phyloP scores from a whole-genome alignment of 2,888 invertebrate genomes.

The Hypselothyrea guttata region DNA sequence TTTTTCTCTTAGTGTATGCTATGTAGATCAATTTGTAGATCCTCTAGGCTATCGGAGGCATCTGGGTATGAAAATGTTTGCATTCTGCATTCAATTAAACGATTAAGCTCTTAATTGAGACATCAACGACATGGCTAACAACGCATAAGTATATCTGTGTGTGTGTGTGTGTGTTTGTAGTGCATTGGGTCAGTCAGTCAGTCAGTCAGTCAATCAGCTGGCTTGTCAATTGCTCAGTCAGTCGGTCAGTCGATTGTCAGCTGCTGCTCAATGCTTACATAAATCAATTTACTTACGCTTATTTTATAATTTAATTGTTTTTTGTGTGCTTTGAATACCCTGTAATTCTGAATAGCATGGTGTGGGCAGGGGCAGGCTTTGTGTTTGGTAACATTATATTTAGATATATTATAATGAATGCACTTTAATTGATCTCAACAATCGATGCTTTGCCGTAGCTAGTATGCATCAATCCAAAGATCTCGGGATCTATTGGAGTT shows the following conservation, averaged over 20 bases:
- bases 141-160: slow-evolving; percentile 12
- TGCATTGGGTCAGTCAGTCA: slow-evolving; percentile 23
- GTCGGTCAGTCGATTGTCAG: slow-evolving; percentile 31
- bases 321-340: slow-evolving; percentile 29
- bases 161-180: slow-evolving; percentile 10
- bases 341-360: not conserved
- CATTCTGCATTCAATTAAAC: slow-evolving; percentile 65
- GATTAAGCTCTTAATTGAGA: slow-evolving; percentile 69
- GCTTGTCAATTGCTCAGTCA: too few relatives aligned
- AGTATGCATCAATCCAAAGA: too few relatives aligned
- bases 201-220: slow-evolving; percentile 26
- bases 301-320: slow-evolving; percentile 72
- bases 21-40: slow-evolving; percentile 37
- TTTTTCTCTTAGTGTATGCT: not conserved
- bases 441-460: too few relatives aligned
- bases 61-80: slow-evolving; percentile 24
- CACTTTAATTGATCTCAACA: too few relatives aligned
- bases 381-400: too few relatives aligned
- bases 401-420: too few relatives aligned
- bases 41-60: slow-evolving; percentile 27
- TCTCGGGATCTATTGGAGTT: too few relatives aligned
- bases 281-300: slow-evolving; percentile 72
- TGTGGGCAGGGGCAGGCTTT: too few relatives aligned
- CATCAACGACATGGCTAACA: slow-evolving; percentile 48
- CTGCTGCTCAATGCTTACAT: slow-evolving; percentile 54